Percentiles rank a stretch among this genome's conserved stretches.
phyloP scores from a whole-genome alignment of 2,797 vertebrate genomes.

The Podargus strigoides region DNA sequence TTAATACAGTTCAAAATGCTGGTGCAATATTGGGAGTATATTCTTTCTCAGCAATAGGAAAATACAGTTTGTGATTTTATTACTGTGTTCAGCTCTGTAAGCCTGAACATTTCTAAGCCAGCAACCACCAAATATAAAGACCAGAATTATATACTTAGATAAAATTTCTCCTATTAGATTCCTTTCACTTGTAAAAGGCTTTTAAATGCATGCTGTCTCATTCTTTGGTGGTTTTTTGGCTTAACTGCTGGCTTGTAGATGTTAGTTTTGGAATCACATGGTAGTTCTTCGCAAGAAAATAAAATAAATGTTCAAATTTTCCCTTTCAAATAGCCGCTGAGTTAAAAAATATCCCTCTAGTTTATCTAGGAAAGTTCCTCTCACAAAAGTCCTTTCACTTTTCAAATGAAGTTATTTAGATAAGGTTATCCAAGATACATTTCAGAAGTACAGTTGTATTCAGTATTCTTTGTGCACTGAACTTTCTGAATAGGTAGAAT shows the following conservation, averaged over 20 bases:
- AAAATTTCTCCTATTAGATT: not conserved
- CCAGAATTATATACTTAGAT: not conserved
- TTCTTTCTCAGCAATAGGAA: not conserved
- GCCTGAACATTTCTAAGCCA: not conserved
- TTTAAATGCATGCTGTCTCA: not conserved
- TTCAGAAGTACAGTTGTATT: conserved; percentile 14
- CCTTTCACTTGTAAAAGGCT: not conserved
- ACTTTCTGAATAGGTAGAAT: not conserved
- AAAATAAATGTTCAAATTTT: not conserved
- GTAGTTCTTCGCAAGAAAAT: not conserved
- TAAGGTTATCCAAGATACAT: conserved; percentile 14
- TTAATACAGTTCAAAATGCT: not conserved
- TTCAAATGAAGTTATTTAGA: conserved; percentile 28
- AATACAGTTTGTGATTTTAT: not conserved
- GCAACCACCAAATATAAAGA: not conserved
- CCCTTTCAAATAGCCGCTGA: not conserved
- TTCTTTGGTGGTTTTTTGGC: not conserved
- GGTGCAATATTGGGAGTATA: too few relatives aligned
- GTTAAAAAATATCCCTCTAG: not conserved
- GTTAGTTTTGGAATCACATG: conserved; percentile 3
- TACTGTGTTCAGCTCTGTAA: not conserved
- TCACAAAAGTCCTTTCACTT: conserved; percentile 26
- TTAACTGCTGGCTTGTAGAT: not conserved
- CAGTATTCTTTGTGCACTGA: not conserved
- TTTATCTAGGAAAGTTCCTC: conserved; percentile 18